These are phyloP conservation scores for Andrena marginata DNA, from an alignment of 2,888 invertebrate species.

Conservation along the genomic window DNA sequence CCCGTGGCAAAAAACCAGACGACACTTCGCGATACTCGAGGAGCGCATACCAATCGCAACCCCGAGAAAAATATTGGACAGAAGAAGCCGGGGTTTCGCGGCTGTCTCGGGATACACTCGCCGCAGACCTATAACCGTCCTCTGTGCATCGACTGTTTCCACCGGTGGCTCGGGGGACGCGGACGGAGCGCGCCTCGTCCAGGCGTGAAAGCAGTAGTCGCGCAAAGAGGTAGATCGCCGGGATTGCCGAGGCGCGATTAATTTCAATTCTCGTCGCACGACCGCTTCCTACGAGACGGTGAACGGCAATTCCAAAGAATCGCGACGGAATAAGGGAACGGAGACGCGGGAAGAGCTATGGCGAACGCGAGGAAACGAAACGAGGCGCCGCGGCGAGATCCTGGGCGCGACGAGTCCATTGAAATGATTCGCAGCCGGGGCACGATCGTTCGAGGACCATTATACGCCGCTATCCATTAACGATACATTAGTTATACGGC, in stretches of 20 bases:
- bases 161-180: neutral
- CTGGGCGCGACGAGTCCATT: constrained; percentile 47
- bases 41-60: constrained; percentile 16
- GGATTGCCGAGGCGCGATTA: constrained; percentile 66
- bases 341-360: constrained; percentile 4
- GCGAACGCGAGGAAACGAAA: constrained; percentile 33
- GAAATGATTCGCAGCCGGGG: constrained; percentile 61
- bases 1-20: constrained; percentile 26
- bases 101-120: neutral
- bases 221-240: constrained; percentile 33
- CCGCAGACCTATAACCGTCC: too few species aligned
- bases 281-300: constrained; percentile 73
- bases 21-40: constrained; percentile 10
- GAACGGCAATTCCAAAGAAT: constrained; percentile 70
- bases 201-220: constrained; percentile 53
- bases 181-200: constrained; percentile 13
- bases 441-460: constrained; percentile 62
- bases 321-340: constrained; percentile 48
- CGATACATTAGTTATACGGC: constrained; percentile 38
- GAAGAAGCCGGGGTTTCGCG: neutral
- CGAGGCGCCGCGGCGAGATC: constrained; percentile 62
- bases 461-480: constrained; percentile 60
- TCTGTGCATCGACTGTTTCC: constrained; percentile 11
- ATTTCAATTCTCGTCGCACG: constrained; percentile 79
- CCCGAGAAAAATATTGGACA: neutral